phyloP scores from a whole-genome alignment of 1,140 invertebrate species.

The Lordiphosa mommai region DNA sequence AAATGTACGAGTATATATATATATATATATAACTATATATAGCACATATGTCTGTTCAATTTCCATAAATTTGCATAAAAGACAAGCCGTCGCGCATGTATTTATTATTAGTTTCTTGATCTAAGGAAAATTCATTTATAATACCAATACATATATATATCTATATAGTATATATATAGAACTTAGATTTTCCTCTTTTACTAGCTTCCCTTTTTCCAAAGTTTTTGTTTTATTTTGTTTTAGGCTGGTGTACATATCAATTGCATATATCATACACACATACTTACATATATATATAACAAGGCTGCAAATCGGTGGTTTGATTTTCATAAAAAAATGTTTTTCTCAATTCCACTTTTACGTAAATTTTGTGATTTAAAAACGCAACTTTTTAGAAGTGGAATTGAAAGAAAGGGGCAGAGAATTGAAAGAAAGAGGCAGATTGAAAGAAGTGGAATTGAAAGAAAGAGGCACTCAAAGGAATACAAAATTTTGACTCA shows the following conservation, averaged over 20 bases:
- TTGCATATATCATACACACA: constrained; percentile 35
- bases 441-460: too few species aligned
- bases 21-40: constrained; percentile 8
- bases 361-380: too few species aligned
- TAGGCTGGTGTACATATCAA: constrained; percentile 69
- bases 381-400: too few species aligned
- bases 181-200: too few species aligned
- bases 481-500: too few species aligned
- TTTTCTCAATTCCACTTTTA: too few species aligned
- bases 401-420: too few species aligned
- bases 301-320: too few species aligned
- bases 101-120: constrained; percentile 56
- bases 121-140: constrained; percentile 17
- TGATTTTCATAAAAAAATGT: too few species aligned
- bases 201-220: background rate
- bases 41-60: constrained; percentile 48
- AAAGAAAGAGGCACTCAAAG: too few species aligned
- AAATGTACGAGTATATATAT: constrained; percentile 15
- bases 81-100: constrained; percentile 70
- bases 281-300: constrained; percentile 2
- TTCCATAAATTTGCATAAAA: constrained; percentile 71
- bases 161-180: constrained; percentile 11
- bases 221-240: constrained; percentile 39
- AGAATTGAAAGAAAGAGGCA: too few species aligned
- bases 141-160: constrained; percentile 8